phyloP scores from a whole-genome alignment of 2,113 vertebrate species.

The Microtus montanus region DNA sequence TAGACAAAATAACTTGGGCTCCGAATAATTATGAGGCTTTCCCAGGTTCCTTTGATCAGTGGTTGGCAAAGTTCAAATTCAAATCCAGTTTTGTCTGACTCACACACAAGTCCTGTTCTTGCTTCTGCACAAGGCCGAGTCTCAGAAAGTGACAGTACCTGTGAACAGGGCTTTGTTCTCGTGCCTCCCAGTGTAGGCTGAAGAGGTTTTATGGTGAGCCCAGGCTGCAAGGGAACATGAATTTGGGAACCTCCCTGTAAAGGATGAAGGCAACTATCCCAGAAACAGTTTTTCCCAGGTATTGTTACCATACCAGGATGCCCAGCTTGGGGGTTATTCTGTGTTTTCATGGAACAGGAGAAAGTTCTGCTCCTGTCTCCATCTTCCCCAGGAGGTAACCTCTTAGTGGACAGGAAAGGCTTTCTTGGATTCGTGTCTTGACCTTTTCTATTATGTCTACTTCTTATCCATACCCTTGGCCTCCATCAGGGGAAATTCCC shows the following conservation, averaged over 20 bases:
- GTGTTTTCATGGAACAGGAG: neutral
- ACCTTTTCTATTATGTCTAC: neutral
- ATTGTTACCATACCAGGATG: neutral
- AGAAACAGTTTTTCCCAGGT: neutral
- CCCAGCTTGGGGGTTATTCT: neutral
- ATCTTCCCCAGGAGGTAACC: neutral
- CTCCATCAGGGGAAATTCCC: neutral
- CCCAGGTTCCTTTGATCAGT: neutral
- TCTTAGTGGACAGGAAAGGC: neutral
- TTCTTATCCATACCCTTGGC: neutral
- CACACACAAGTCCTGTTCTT: neutral
- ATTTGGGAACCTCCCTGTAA: neutral
- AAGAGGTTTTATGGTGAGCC: neutral
- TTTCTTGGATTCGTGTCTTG: neutral
- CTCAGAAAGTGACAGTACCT: neutral
- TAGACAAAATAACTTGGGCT: neutral
- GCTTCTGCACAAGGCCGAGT: neutral
- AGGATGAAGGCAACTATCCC: neutral
- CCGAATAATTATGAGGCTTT: neutral
- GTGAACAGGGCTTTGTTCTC: slow-evolving; percentile 2
- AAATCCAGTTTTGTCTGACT: neutral
- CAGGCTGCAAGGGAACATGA: neutral
- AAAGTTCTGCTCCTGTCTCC: neutral
- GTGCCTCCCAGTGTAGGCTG: neutral
- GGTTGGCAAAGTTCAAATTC: neutral